Evolutionary conservation across 2,797 vertebrate species (phyloP).

Genomic region (Chrosomus eos): DNA sequence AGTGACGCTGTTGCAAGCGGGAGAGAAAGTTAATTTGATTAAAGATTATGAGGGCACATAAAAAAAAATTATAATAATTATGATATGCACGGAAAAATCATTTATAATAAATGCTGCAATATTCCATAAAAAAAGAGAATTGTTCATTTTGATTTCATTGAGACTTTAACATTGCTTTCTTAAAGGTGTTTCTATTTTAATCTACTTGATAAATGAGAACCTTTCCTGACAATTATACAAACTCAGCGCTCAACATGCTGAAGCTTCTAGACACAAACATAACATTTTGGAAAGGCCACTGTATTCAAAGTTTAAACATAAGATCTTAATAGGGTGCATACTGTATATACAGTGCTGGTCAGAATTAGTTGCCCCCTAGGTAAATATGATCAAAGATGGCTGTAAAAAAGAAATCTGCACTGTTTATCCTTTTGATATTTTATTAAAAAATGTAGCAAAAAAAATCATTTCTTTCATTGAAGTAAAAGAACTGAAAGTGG

Average conservation of each 20-base stretch:
- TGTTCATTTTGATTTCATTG: not conserved
- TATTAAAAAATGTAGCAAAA: too few relatives aligned
- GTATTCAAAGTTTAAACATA: constrained; percentile 24
- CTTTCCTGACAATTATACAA: constrained; percentile 31
- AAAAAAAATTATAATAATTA: not conserved
- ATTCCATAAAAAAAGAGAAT: not conserved
- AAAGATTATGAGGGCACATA: not conserved
- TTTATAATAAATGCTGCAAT: not conserved
- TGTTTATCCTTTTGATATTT: too few relatives aligned
- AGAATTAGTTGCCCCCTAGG: too few relatives aligned
- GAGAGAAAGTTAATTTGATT: not conserved
- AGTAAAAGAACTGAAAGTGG: too few relatives aligned
- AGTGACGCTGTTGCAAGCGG: not conserved
- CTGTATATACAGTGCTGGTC: too few relatives aligned
- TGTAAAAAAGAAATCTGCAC: too few relatives aligned
- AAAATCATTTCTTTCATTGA: too few relatives aligned
- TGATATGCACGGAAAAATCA: not conserved
- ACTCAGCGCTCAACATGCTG: not conserved
- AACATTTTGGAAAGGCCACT: constrained; percentile 11
- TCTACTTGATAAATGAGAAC: constrained; percentile 35
- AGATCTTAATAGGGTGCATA: not conserved
- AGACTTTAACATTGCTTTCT: not conserved
- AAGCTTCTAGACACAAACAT: constrained; percentile 37
- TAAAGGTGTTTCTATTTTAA: not conserved
- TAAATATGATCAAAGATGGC: too few relatives aligned